Conservation (phyloP, 2,113 vertebrate genomes). For the Dromas ardeola region DNA sequence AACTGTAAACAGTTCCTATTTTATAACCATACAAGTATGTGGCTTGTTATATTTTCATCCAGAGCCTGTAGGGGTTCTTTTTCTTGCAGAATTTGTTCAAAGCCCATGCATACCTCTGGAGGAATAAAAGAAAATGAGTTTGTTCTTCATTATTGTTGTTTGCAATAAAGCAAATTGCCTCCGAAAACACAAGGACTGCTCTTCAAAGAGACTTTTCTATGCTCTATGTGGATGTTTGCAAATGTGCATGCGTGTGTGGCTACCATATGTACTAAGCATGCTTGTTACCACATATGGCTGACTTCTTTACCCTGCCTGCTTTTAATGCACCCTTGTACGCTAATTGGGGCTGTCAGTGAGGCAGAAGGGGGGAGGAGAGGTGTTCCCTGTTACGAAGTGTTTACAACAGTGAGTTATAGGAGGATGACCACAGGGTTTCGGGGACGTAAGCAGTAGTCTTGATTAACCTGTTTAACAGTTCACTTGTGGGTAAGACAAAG, state of each 20-base stretch:
- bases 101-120: conserved; percentile 39
- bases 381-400: conserved; percentile 2
- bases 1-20: conserved; percentile 64
- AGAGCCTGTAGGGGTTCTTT: conserved; percentile 39
- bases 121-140: conserved; percentile 35
- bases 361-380: neutral
- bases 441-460: neutral
- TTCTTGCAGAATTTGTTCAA: conserved; percentile 37
- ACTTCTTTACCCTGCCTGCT: neutral
- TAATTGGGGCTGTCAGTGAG: conserved; percentile 11
- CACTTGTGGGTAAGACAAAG: conserved; percentile 33
- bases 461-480: conserved; percentile 53
- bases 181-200: conserved; percentile 35
- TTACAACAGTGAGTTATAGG: neutral
- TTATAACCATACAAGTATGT: conserved; percentile 64
- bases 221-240: neutral
- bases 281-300: neutral
- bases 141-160: conserved; percentile 40
- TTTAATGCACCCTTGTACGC: neutral
- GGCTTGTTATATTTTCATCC: conserved; percentile 53
- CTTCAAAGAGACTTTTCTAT: conserved; percentile 16
- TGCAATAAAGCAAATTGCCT: conserved; percentile 37
- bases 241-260: neutral
- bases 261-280: conserved; percentile 19
- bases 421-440: neutral